A percentile compares a stretch with the other conserved stretches of the same genome.
Evolutionary conservation across 2,113 vertebrate genomes (phyloP).

Genomic region (Corythornis vintsioides): DNA sequence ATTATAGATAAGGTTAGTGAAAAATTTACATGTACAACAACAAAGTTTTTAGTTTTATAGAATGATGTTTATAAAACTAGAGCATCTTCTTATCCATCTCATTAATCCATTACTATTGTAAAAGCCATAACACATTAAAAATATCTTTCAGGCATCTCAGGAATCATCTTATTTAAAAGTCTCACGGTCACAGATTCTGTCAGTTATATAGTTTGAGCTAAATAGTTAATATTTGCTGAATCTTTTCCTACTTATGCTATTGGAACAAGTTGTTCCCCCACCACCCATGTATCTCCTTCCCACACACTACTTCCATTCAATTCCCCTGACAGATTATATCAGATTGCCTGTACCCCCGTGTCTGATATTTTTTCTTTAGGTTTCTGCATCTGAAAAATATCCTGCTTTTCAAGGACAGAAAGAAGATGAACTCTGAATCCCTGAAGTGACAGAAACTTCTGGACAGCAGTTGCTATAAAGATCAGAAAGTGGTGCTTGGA

Average conservation of each 20-base stretch:
- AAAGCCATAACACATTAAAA: neutral
- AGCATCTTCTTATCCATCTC: neutral
- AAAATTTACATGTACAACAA: accelerated
- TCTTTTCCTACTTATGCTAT: slow-evolving; percentile 15
- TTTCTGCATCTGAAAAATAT: neutral
- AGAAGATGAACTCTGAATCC: neutral
- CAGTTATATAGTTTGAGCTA: slow-evolving; percentile 1
- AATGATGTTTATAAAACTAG: neutral
- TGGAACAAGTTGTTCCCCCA: slow-evolving; percentile 43
- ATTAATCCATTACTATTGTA: neutral
- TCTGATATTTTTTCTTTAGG: neutral
- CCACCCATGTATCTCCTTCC: slow-evolving; percentile 27
- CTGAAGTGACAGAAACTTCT: neutral
- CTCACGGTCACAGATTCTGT: neutral
- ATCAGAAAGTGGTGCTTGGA: neutral
- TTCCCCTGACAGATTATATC: slow-evolving; percentile 11
- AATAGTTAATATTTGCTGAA: slow-evolving; percentile 39
- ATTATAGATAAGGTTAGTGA: neutral
- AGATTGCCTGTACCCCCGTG: neutral
- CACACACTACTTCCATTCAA: slow-evolving; percentile 25
- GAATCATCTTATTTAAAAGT: neutral
- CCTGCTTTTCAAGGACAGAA: neutral
- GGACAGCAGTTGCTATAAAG: neutral
- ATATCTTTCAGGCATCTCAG: neutral
- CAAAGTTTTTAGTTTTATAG: neutral